Conservation (phyloP, 2,888 invertebrate genomes). For the Drosophila antonietae region DNA sequence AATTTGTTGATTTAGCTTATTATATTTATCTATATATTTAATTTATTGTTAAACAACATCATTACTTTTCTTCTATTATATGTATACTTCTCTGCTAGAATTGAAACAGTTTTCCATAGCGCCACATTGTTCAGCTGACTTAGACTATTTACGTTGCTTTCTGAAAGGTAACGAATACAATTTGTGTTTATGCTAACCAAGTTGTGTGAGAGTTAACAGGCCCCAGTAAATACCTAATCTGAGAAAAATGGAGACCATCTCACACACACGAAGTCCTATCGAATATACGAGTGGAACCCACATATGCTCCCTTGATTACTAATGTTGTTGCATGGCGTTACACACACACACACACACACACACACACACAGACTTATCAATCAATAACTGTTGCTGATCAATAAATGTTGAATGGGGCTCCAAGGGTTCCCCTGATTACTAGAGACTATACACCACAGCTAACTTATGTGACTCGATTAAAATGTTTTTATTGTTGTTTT, state of each 20-base stretch:
- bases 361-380: constrained; percentile 12
- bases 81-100: constrained; percentile 56
- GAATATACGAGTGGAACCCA: constrained; percentile 3
- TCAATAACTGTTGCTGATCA: constrained; percentile 22
- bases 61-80: constrained; percentile 12
- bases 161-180: constrained; percentile 83
- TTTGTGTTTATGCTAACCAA: constrained; percentile 55
- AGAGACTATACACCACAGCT: constrained; percentile 25
- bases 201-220: constrained; percentile 50
- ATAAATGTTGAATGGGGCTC: constrained; percentile 20
- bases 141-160: constrained; percentile 85
- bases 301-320: constrained; percentile 33
- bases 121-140: constrained; percentile 84
- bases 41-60: constrained; percentile 1
- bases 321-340: constrained; percentile 52
- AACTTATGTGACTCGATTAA: constrained; percentile 48
- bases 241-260: constrained; percentile 18
- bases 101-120: constrained; percentile 83
- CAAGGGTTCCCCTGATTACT: constrained; percentile 26
- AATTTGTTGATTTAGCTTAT: too few relatives aligned
- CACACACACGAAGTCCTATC: constrained; percentile 10
- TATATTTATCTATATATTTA: background rate
- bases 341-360: background rate
- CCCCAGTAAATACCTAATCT: constrained; percentile 34
- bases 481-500: constrained; percentile 26